Percentiles rank a stretch among this genome's conserved stretches.
phyloP scores from a whole-genome alignment of 1,140 invertebrate species.

The Drosophila nikananu region DNA sequence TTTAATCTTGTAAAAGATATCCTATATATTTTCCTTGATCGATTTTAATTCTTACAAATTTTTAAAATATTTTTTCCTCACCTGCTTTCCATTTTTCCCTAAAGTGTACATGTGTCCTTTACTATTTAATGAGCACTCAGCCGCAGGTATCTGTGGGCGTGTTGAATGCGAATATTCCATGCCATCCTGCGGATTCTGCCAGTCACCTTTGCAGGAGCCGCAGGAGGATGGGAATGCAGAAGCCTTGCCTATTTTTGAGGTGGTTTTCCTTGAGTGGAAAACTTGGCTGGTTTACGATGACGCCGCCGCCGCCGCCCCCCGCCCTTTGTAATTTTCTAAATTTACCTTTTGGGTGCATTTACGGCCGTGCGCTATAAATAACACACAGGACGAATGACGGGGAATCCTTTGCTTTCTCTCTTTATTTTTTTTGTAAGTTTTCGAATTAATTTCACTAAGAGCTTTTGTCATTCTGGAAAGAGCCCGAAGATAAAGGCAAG shows the following conservation, averaged over 20 bases:
- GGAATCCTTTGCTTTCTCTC: conserved; percentile 24
- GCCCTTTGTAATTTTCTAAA: conserved; percentile 42
- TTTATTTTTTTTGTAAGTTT: conserved; percentile 22
- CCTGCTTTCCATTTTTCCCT: neutral
- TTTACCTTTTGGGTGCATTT: conserved; percentile 58
- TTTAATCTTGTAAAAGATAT: no score
- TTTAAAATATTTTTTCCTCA: neutral
- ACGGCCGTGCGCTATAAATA: conserved; percentile 55
- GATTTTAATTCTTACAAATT: neutral
- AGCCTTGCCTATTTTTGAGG: conserved; percentile 50
- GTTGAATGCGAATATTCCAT: conserved; percentile 28
- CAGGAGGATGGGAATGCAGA: neutral
- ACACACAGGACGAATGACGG: conserved; percentile 17
- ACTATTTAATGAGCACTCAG: conserved; percentile 76
- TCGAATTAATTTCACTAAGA: conserved; percentile 66
- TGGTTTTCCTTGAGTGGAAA: conserved; percentile 39
- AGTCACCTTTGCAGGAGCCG: conserved; percentile 12
- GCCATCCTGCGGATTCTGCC: conserved; percentile 37
- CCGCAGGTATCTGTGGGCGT: conserved; percentile 45
- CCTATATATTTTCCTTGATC: neutral
- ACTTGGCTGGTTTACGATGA: conserved; percentile 39
- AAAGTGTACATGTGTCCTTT: conserved; percentile 32
- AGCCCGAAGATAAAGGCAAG: conserved; percentile 3
- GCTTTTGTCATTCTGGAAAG: conserved; percentile 24
- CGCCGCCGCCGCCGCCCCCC: conserved; percentile 20